A percentile compares a stretch with the other conserved stretches of the same genome.
phyloP scores from a whole-genome alignment of 2,888 invertebrate species.

The Baronia brevicornis region DNA sequence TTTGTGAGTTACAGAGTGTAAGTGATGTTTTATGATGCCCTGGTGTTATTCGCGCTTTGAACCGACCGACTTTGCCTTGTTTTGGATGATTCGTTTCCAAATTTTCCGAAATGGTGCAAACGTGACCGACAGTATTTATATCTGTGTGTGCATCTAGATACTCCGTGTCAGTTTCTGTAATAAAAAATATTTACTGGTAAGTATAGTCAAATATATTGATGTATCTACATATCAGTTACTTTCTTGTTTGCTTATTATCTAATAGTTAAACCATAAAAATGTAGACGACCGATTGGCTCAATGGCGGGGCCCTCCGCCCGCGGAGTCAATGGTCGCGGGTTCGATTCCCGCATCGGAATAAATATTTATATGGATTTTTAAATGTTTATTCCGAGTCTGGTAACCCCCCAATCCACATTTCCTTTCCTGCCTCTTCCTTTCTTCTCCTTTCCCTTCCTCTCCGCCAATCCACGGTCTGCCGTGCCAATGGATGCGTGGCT shows the following conservation, averaged over 20 bases:
- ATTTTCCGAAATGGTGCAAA: conserved; percentile 38
- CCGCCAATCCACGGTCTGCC: too few species aligned
- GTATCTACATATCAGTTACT: conserved; percentile 4
- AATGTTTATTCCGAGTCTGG: too few species aligned
- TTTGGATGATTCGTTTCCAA: conserved; percentile 37
- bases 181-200: background rate
- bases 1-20: conserved; percentile 32
- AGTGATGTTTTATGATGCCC: conserved; percentile 53
- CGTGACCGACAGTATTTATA: conserved; percentile 29
- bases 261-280: too few species aligned
- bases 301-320: too few species aligned
- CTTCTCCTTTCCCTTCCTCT: background rate
- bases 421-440: background rate
- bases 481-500: too few species aligned
- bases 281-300: too few species aligned
- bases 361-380: too few species aligned
- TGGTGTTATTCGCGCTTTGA: conserved; percentile 56
- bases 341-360: too few species aligned
- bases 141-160: conserved; percentile 54
- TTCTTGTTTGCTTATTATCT: too few species aligned
- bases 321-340: too few species aligned
- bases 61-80: conserved; percentile 55
- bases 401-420: too few species aligned
- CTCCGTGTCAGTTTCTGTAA: conserved; percentile 59
- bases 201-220: too few species aligned